Base-by-base conservation (phyloP, 2,888 invertebrate genomes). In the Tenthredo amoena region DNA sequence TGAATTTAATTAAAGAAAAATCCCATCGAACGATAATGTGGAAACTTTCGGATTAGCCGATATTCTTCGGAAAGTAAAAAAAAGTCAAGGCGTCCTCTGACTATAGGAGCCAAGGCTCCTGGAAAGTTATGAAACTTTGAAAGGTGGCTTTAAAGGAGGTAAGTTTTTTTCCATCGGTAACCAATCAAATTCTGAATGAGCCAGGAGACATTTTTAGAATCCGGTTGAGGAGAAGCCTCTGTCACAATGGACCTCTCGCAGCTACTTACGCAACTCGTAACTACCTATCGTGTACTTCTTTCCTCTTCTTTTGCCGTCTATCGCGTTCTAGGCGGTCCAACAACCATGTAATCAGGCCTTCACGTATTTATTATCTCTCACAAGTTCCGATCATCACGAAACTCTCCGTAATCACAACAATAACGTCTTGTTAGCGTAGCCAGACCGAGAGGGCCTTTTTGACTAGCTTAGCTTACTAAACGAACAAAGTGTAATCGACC, bases 361-460 rank as follows among this genome's bases (percentile, higher is more conserved):
- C 81, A 81, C 81, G 62, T 81, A 65, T 81, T 81, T 43, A 81
- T 81, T 81, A 81, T 81, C 62, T 62, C 81, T 34, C 40, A 81
- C 81, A 40, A 37, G 62, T 81, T 81, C 40, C 81, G 81, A 81
- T 81, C 81, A 58, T 81, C 81, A 62, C 62, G 81, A 37, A 62
- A 40, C 62, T 62, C 50, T 62, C 37, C 40, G 89, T 89, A 90
- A 91, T 91, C 90, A 88, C 89, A 91, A 91, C 89, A 90, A 91
- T 91, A 91, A 90, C 90, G 88, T 87, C 90, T 90, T 89, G 91
- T 91, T 91, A 91, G 77, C 50, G 77, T 34, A 55, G 40, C 15
- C 5, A 47, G 31, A 1, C n/a, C 18, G 12, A 6, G 43, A 21
- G 26, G 26, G 21, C 40, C 43, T 74, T 74, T 43, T 74, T 15